Evolutionary conservation across 92 coral and sea anemone genomes (phyloP), one percentile per base, ranked within the genome.

Genomic region (Metridium senile): DNA sequence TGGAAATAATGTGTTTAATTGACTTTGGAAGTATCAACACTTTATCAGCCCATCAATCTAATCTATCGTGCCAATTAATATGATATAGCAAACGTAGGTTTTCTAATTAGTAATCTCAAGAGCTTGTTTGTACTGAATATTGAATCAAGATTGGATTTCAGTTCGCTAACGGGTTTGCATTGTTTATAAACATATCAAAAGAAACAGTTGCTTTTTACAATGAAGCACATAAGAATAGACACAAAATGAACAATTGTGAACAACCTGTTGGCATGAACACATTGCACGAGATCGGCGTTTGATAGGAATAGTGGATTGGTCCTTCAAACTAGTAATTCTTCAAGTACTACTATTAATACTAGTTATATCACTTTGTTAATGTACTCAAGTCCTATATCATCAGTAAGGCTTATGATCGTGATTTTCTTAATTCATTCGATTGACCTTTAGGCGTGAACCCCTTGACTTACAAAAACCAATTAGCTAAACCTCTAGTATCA

Each of bases 41-140:
- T 39, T 39, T 39, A 39, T 39, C 49, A 39, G 6, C 13, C 13
- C 49, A 39, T 39, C 49, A 39, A 39, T 39, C 49, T 39, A 39
- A 39, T 39, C 13, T 13, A 39, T 4, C 49, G 49, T 39, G 13
- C 49, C 13, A 39, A 39, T 39, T 39, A 39, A 39, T 39, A 39
- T 39, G 49, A 39, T 39, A 6, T 39, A 39, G 49, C 49, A 13
- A 39, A 39, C 6, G 49, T 6, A 39, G 49, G 6, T 39, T 39
- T 39, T 39, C 13, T 54, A 54, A 54, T 54, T 54, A 54, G 61
- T n/a, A 54, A 54, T 54, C 23, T 54, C 61, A 54, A 54, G 61
- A 17, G 9, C 22, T 9, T 54, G 61, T 54, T 17, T 54, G 61
- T 22, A 54, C 6, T 54, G 26, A 17, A 8, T 45, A 45, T 45